phyloP scores from a whole-genome alignment of 2,113 vertebrate genomes.

The Apteryx mantelli region DNA sequence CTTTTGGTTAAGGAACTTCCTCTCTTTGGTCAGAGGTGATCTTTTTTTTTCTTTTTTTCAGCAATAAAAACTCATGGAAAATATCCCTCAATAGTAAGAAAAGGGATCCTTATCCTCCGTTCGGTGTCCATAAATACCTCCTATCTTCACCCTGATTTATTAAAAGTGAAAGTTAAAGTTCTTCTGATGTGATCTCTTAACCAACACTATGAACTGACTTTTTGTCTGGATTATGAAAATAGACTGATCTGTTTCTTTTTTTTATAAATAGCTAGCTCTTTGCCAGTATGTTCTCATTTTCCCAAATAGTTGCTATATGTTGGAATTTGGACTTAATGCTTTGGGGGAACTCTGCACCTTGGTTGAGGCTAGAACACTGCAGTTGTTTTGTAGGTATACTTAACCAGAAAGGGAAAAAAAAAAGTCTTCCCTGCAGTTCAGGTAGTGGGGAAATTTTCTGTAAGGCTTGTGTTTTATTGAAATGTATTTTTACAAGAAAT shows the following conservation, averaged over 20 bases:
- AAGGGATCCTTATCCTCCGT: neutral
- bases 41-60: neutral
- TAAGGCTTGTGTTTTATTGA: neutral
- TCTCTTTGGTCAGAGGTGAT: neutral
- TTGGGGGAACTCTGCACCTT: neutral
- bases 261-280: neutral
- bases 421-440: neutral
- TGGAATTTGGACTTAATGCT: neutral
- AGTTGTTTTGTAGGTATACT: neutral
- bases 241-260: neutral
- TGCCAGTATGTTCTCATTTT: neutral
- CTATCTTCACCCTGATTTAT: neutral
- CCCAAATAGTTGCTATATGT: neutral
- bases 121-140: neutral
- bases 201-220: neutral
- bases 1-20: neutral
- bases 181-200: neutral
- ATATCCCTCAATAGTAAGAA: neutral
- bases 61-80: neutral
- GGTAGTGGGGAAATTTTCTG: neutral
- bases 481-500: neutral
- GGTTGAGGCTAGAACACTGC: neutral
- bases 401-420: neutral
- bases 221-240: neutral
- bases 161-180: neutral